Evolutionary conservation across 1,140 invertebrate genomes (phyloP), one percentile per base, ranked within the genome.

Genomic region (Eciton burchellii): DNA sequence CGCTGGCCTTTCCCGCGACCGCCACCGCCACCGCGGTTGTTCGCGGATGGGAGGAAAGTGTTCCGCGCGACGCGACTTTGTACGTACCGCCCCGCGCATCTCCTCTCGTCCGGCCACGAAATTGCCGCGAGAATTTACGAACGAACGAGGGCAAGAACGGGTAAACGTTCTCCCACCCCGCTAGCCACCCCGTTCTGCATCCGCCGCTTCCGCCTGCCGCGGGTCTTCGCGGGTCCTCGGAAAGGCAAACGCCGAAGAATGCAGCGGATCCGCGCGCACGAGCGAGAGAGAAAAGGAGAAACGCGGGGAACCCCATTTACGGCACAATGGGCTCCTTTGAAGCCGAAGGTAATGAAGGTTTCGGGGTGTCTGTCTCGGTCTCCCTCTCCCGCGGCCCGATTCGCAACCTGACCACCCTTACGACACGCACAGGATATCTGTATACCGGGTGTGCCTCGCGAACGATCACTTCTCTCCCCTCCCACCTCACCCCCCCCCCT

Each of bases 291-390:
- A 81, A 86, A 76, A 83, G 84, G 85, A 84, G 71, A 77, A 87
- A 74, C 73, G 81, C 77, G 62, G 84, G 86, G 72, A 86, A 91
- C 90, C 88, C 90, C 84, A 90, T 91, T 92, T 89, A 90, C 76
- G 82, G 88, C 81, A 91, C 90, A 92, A 92, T 92, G 86, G 89
- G 85, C 86, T 91, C 84, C 86, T 91, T 89, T 89, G 83, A 89
- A 87, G 86, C 89, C 74, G 83, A 84, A 88, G 86, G 89, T 89
- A 91, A 91, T 90, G 90, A 90, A 91, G 85, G 89, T 90, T 89
- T 91, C 81, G 84, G 86, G 89, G 84, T 90, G 90, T 91, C 86
- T 83, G 88, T 88, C 84, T 88, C 86, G 81, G 84, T 84, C 71
- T 84, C 65, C 66, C 76, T 88, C 84, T 82, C 57, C 54, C 60